Evolutionary conservation across 30 jellyfish, hydroid and myxozoan genomes (phyloP), one percentile per base, ranked within the genome.

Genomic region (Aurelia sp.): DNA sequence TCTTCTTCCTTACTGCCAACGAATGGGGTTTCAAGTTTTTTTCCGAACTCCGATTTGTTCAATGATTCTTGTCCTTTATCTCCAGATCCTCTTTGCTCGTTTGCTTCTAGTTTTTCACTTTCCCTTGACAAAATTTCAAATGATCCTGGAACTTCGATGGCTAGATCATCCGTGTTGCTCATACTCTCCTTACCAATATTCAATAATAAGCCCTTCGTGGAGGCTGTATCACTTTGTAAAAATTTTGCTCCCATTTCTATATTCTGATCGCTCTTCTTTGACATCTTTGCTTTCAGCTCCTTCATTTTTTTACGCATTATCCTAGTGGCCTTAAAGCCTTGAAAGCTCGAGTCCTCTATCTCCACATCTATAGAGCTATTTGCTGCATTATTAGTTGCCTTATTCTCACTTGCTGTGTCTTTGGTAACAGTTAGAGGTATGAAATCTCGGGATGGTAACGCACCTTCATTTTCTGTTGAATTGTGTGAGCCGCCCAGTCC

Each of bases 1-100:
- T 84, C 85, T 50, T 84, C 93, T 59, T 84, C 93, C 21, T 63
- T 70, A 23, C 84, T 76, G 22, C 87, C 71, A 6, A 84, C 93
- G 53, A 82, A 82, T 12, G 92, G 92, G 47, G 71, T 52, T 1
- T 78, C 89, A 20, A 37, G 11, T 2, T 50, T 59, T 12, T 59
- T 59, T 69, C 33, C n/a, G 71, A 22, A 31, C 15, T 62, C 68
- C 3, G 84, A 11, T 20, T 9, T 41, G 48, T 37, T 13, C n/a
- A 17, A 1, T 0, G 57, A 15, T 21, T 48, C 33, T 7, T 52
- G n/a, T 41, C 40, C 68, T 33, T 20, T 47, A 58, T 76, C n/a
- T 60, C 41, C 86, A 31, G 21, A 5, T 4, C 13, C 66, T 44
- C 5, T n/a, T 4, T 51, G 18, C 6, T 3, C 53, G 4, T 21